These are phyloP conservation scores for Augiades crinisus DNA, from an alignment of 2,888 invertebrate genomes.

Conservation along the genomic window DNA sequence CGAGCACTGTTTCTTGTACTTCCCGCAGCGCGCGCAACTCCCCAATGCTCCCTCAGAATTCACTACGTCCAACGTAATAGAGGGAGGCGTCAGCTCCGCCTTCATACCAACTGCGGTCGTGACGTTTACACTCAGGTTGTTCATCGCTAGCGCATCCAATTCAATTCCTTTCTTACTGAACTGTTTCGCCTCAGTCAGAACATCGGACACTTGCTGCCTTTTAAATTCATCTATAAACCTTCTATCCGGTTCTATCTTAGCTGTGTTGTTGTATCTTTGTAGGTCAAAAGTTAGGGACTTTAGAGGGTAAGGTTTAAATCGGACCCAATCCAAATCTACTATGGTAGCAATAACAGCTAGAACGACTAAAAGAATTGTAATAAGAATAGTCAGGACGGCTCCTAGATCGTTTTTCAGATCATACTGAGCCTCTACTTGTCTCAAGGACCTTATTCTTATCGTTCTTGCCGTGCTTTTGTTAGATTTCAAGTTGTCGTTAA, in stretches of 20 bases:
- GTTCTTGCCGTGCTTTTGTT: conserved; percentile 58
- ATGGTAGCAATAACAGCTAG: conserved; percentile 64
- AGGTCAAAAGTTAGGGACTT: conserved; percentile 60
- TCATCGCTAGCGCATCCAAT: conserved; percentile 49
- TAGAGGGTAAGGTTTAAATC: conserved; percentile 46
- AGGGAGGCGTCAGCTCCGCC: conserved; percentile 48
- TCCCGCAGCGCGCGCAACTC: conserved; percentile 67
- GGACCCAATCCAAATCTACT: conserved; percentile 62
- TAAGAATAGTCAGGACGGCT: conserved; percentile 51
- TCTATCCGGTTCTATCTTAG: conserved; percentile 36
- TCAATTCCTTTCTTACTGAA: conserved; percentile 41
- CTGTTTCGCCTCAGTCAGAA: conserved; percentile 36
- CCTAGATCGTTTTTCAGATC: conserved; percentile 49
- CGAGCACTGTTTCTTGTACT: conserved; percentile 64
- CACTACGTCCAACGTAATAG: conserved; percentile 67
- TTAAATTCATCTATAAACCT: conserved; percentile 34
- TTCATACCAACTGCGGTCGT: neutral
- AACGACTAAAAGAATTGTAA: conserved; percentile 49
- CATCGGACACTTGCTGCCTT: conserved; percentile 12
- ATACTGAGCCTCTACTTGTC: conserved; percentile 51
- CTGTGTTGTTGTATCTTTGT: conserved; percentile 53
- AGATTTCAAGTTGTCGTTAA: conserved; percentile 62
- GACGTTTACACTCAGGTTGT: conserved; percentile 37
- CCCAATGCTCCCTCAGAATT: conserved; percentile 52
- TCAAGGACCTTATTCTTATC: conserved; percentile 50